Conservation (phyloP, 2,113 vertebrate genomes). For the Poicephalus gulielmi region DNA sequence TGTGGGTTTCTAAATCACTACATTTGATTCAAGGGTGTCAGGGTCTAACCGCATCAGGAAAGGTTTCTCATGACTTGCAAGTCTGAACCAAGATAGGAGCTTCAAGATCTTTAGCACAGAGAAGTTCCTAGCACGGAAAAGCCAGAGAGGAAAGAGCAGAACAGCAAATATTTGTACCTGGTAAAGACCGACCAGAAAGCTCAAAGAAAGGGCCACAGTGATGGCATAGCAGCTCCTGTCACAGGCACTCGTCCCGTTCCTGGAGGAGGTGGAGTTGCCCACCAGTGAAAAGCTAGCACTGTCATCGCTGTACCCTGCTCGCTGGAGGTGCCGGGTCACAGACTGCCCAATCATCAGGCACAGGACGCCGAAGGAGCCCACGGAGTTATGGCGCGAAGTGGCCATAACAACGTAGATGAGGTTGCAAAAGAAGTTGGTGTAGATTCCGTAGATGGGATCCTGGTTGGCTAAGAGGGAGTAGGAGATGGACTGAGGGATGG, state of each 20-base stretch:
- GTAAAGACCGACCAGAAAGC: conserved; percentile 66
- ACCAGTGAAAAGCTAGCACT: fast-evolving
- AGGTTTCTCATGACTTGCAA: not conserved
- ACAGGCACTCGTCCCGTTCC: conserved; percentile 7
- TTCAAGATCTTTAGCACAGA: not conserved
- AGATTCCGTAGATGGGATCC: conserved; percentile 68
- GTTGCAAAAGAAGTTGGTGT: conserved; percentile 73
- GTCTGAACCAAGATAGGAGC: not conserved
- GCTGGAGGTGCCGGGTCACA: conserved; percentile 62
- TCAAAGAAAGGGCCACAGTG: conserved; percentile 66
- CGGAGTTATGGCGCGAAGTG: conserved; percentile 55
- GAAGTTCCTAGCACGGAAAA: not conserved
- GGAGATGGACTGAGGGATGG: conserved; percentile 70
- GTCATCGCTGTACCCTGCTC: conserved; percentile 20
- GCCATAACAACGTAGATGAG: conserved; percentile 55
- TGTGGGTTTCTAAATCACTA: not conserved
- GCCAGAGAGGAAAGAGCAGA: not conserved
- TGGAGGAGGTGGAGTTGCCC: not conserved
- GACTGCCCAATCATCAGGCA: conserved; percentile 68
- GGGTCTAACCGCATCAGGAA: not conserved
- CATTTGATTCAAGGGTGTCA: not conserved
- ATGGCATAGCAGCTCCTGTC: conserved; percentile 66
- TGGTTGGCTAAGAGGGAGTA: conserved; percentile 69
- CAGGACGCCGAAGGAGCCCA: conserved; percentile 64
- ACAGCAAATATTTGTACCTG: conserved; percentile 1